Evolutionary conservation across 1,140 invertebrate species (phyloP), one percentile per base, ranked within the genome.

Genomic region (Thaumetopoea pityocampa): DNA sequence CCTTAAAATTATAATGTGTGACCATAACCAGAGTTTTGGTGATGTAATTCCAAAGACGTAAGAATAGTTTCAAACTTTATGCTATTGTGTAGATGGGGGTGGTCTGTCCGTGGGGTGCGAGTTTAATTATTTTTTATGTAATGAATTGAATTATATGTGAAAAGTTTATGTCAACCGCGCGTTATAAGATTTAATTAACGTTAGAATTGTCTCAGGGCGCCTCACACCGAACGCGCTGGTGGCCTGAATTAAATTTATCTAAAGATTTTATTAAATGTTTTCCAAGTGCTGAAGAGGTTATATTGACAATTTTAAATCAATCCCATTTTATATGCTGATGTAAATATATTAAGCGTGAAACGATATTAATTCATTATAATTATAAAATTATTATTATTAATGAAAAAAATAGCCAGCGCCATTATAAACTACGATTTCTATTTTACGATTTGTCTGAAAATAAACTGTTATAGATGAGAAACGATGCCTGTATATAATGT

Each of bases 1-100:
- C 79, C 79, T 83, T 59, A 69, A 70, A 49, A 68, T 65, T 69
- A 54, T 72, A 63, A 59, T 64, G 62, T 73, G 77, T 83, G 77
- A 76, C 79, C 79, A 83, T 83, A 81, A 78, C 73, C 59, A 60
- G 64, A 68, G 68, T 61, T 78, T 79, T 77, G 79, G 79, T 83
- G 79, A 83, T 83, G 72, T 73, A 68, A 76, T 83, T 81, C 79
- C 79, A 83, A 84, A 84, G 80, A 84, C 47, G 71, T 80, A 80
- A 74, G 62, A 68, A 69, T 79, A 83, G 67, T 83, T 72, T 72
- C 68, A 67, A 71, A 65, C 53, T 70, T 63, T 63, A 60, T 66
- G 50, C 50, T 70, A 68, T 65, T 67, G 57, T 77, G 61, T 72
- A 72, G 55, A 65, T 59, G 45, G 50, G 59, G 58, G 46, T n/a